A percentile compares a stretch with the other conserved stretches of the same genome.
Evolutionary conservation across 2,888 invertebrate genomes (phyloP).

Genomic region (Cryptophagus acutangulus): DNA sequence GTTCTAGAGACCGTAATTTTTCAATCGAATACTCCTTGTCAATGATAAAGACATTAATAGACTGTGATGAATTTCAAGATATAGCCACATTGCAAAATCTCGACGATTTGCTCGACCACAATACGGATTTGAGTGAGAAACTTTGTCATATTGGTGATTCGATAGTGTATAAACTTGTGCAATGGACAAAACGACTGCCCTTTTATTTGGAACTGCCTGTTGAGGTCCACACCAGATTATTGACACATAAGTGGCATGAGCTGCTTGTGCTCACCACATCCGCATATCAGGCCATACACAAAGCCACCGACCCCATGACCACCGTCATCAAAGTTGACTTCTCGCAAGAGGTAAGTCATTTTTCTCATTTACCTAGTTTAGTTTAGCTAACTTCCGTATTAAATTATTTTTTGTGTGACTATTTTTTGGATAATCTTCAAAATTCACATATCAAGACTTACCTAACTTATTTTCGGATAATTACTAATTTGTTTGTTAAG

Average conservation of each 20-base stretch:
- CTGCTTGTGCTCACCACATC: slow-evolving; percentile 89
- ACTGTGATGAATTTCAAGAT: slow-evolving; percentile 95
- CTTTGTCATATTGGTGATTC: slow-evolving; percentile 95
- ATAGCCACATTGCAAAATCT: slow-evolving; percentile 89
- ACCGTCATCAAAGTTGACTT: slow-evolving; percentile 69
- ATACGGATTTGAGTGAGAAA: slow-evolving; percentile 86
- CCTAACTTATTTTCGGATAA: too few species aligned
- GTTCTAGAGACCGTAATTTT: slow-evolving; percentile 74
- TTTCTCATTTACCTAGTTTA: too few species aligned
- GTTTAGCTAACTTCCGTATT: too few species aligned
- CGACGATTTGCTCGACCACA: slow-evolving; percentile 85
- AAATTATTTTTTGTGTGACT: too few species aligned
- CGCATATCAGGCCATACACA: slow-evolving; percentile 87
- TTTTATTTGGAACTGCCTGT: slow-evolving; percentile 96
- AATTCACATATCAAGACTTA: too few species aligned
- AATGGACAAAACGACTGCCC: slow-evolving; percentile 97
- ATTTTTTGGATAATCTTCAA: too few species aligned
- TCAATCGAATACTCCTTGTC: slow-evolving; percentile 78
- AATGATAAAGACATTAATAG: slow-evolving; percentile 89
- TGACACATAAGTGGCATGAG: slow-evolving; percentile 98
- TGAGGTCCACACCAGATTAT: slow-evolving; percentile 88
- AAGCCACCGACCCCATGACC: slow-evolving; percentile 43
- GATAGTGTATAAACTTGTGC: slow-evolving; percentile 96
- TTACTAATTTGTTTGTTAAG: too few species aligned
- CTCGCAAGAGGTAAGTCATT: slow-evolving; percentile 80